Percentiles rank a stretch among this genome's conserved stretches.
phyloP scores from a whole-genome alignment of 2,797 vertebrate genomes.

The Sebastes iracundus region DNA sequence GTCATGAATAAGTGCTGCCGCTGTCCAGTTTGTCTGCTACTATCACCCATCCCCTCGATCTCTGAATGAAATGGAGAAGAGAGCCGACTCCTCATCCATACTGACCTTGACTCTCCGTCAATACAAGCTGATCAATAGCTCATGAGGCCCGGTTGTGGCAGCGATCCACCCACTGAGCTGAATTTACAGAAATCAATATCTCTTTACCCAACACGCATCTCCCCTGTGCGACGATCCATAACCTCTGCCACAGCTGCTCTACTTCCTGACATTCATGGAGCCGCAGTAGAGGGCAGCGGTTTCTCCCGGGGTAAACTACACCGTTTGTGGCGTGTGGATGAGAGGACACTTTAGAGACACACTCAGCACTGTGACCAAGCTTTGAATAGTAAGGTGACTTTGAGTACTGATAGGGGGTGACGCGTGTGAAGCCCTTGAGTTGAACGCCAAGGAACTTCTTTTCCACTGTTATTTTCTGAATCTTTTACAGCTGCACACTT shows the following conservation, averaged over 20 bases:
- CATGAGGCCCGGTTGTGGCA: conserved; percentile 56
- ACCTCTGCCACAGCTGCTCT: conserved; percentile 72
- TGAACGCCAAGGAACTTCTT: not conserved
- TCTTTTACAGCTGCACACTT: not conserved
- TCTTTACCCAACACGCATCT: conserved; percentile 57
- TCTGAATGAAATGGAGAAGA: conserved; percentile 33
- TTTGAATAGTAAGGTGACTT: conserved; percentile 67
- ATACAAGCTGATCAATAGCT: conserved; percentile 76
- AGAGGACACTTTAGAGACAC: conserved; percentile 44
- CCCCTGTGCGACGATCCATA: conserved; percentile 63
- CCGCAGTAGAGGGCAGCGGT: conserved; percentile 40
- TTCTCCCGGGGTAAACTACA: conserved; percentile 59
- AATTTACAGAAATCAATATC: conserved; percentile 78
- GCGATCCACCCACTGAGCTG: conserved; percentile 69
- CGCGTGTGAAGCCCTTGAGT: not conserved
- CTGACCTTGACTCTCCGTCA: conserved; percentile 76
- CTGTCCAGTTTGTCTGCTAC: conserved; percentile 6
- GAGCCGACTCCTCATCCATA: conserved; percentile 56
- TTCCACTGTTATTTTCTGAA: not conserved
- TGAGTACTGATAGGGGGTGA: conserved; percentile 29
- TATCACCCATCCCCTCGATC: not conserved
- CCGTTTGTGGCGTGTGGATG: conserved; percentile 37
- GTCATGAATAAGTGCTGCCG: conserved; percentile 20
- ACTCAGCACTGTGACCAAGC: conserved; percentile 44
- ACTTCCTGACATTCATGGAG: conserved; percentile 68